These are phyloP conservation scores for Tyrophagus putrescentiae DNA, from an alignment of 1,140 invertebrate species.

Conservation along the genomic window DNA sequence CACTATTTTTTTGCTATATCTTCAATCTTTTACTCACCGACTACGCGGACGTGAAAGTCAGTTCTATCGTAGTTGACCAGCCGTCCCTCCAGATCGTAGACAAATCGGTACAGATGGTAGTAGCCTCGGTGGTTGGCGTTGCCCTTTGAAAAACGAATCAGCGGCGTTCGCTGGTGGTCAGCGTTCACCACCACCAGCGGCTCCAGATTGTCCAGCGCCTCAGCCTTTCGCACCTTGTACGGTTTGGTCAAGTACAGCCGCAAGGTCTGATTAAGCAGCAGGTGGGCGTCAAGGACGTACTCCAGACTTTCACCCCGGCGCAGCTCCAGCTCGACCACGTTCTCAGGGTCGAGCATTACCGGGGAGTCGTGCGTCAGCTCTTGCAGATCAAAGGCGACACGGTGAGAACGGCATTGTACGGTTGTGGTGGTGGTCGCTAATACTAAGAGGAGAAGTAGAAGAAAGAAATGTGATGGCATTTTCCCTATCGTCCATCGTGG, in stretches of 20 bases:
- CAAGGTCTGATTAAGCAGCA: neutral
- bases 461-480: too few relatives aligned
- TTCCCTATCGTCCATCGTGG: too few relatives aligned
- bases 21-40: neutral
- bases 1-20: too few relatives aligned
- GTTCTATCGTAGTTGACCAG: neutral
- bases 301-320: neutral
- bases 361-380: neutral
- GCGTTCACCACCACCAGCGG: neutral
- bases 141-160: neutral
- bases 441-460: too few relatives aligned
- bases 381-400: constrained; percentile 2
- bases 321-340: neutral
- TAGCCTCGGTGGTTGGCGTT: neutral
- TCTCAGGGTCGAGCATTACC: neutral
- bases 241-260: neutral
- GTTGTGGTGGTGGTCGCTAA: too few relatives aligned
- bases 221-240: neutral
- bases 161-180: neutral
- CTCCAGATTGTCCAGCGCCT: neutral
- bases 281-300: neutral
- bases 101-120: constrained; percentile 1
- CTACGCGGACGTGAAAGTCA: neutral
- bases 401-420: too few relatives aligned
- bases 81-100: neutral